These are phyloP conservation scores for Drosophila kohkoa DNA, from an alignment of 1,140 invertebrate genomes.

Conservation along the genomic window DNA sequence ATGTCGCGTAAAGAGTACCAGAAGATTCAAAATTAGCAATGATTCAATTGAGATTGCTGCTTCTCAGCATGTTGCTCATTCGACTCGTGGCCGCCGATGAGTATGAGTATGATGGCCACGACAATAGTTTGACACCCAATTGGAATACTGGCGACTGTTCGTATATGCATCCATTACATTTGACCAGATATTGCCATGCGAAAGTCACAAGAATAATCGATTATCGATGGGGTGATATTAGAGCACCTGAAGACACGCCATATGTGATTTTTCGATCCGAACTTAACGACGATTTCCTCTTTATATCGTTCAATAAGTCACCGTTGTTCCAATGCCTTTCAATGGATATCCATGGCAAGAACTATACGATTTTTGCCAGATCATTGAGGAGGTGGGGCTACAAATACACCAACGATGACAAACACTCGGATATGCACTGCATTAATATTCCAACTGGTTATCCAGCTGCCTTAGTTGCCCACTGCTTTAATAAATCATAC, in stretches of 20 bases:
- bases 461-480: neutral
- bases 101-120: neutral
- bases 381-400: no score
- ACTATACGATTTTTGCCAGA: neutral
- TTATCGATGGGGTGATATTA: neutral
- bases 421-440: conserved; percentile 19
- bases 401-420: neutral
- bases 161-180: neutral
- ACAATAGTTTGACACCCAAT: neutral
- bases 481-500: neutral
- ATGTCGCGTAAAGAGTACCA: conserved; percentile 3
- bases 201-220: neutral
- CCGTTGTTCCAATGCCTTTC: neutral
- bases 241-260: neutral
- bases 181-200: conserved; percentile 4
- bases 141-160: conserved; percentile 19
- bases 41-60: neutral
- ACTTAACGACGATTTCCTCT: neutral
- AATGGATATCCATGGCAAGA: neutral
- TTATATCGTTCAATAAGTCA: conserved; percentile 24
- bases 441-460: neutral
- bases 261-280: conserved; percentile 22
- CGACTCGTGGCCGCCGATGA: neutral
- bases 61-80: neutral
- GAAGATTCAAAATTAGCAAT: neutral